Evolutionary conservation across 2,113 vertebrate genomes (phyloP).

Genomic region (Carassius carassius): DNA sequence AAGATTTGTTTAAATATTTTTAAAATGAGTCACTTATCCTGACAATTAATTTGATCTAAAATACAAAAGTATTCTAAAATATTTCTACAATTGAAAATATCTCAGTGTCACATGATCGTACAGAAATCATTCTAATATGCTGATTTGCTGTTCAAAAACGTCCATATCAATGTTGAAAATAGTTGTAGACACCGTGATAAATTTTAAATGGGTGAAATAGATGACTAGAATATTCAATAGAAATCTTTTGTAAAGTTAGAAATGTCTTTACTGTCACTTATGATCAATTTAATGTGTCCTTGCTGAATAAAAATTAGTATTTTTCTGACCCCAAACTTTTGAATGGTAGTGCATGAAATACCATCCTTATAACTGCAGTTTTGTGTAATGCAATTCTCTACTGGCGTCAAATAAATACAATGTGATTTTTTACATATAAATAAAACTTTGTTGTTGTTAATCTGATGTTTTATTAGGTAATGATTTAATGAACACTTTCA

Average conservation of each 20-base stretch:
- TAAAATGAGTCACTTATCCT: neutral
- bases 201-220: too few relatives aligned
- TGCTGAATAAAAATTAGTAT: too few relatives aligned
- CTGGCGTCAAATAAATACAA: too few relatives aligned
- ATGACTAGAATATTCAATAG: too few relatives aligned
- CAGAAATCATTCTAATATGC: neutral
- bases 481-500: neutral
- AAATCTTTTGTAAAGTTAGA: too few relatives aligned
- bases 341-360: too few relatives aligned
- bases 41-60: neutral
- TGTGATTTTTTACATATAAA: neutral
- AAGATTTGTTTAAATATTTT: neutral
- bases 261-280: too few relatives aligned
- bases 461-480: slow-evolving; percentile 10
- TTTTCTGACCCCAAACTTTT: neutral
- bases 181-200: neutral
- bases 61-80: neutral
- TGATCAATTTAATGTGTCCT: too few relatives aligned
- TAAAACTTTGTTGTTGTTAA: slow-evolving; percentile 52
- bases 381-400: neutral
- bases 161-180: neutral
- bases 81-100: neutral
- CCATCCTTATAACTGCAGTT: too few relatives aligned
- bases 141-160: neutral
- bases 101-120: neutral